Percentiles rank a stretch among this genome's conserved stretches.
phyloP scores from a whole-genome alignment of 2,113 vertebrate genomes.

The Tychaedon coryphoeus region DNA sequence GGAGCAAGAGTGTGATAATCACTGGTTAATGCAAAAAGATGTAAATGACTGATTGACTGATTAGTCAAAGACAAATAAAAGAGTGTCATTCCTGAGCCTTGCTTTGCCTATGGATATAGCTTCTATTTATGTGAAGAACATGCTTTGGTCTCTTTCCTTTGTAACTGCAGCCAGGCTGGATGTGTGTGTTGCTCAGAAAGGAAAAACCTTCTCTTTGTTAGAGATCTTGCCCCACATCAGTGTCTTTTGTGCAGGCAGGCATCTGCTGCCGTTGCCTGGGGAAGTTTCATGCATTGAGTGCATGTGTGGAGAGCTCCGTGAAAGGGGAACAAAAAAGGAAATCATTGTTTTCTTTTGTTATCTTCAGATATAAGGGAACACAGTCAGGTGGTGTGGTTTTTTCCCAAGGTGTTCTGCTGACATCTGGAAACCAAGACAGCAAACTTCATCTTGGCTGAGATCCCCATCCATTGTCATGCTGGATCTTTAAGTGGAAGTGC shows the following conservation, averaged over 20 bases:
- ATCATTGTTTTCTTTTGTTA: neutral
- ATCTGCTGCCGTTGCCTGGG: neutral
- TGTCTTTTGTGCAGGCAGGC: neutral
- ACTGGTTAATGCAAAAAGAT: slow-evolving; percentile 46
- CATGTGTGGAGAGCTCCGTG: neutral
- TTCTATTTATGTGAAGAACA: neutral
- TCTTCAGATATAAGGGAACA: neutral
- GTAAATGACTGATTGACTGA: slow-evolving; percentile 39
- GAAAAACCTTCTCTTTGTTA: neutral
- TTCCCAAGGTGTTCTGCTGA: neutral
- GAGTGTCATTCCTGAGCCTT: neutral
- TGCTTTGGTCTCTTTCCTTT: neutral
- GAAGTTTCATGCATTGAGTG: neutral
- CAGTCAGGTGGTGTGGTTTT: neutral
- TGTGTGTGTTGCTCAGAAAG: neutral
- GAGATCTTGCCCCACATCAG: neutral
- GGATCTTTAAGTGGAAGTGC: neutral
- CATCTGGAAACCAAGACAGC: neutral
- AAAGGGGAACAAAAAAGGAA: neutral
- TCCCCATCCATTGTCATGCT: neutral
- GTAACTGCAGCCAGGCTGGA: neutral
- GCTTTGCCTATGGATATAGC: neutral
- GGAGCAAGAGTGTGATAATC: neutral
- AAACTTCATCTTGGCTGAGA: neutral
- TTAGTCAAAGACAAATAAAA: slow-evolving; percentile 24